Evolutionary conservation across 1,140 invertebrate species (phyloP).

Genomic region (Macrobrachium nipponense): DNA sequence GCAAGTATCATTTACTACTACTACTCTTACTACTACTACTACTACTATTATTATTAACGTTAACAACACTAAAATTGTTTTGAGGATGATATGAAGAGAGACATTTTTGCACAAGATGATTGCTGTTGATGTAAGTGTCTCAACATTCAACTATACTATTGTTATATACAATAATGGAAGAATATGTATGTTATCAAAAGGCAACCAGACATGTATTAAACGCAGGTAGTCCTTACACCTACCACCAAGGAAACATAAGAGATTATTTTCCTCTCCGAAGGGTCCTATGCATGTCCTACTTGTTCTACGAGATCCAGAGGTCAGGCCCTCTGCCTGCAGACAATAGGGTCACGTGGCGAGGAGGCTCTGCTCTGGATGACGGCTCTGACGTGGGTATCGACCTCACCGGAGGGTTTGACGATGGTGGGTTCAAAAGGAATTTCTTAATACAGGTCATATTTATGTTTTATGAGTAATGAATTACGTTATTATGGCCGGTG

Average conservation of each 20-base stretch:
- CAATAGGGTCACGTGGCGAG: slow-evolving; percentile 74
- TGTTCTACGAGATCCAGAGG: slow-evolving; percentile 78
- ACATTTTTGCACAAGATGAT: too few species aligned
- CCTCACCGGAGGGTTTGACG: slow-evolving; percentile 7
- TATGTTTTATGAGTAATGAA: not conserved
- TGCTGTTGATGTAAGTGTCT: too few species aligned
- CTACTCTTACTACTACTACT: too few species aligned
- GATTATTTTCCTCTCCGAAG: slow-evolving; percentile 18
- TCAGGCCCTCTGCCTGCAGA: slow-evolving; percentile 74
- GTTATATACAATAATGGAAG: too few species aligned
- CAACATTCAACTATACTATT: too few species aligned
- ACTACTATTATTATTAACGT: too few species aligned
- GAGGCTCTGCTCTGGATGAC: slow-evolving; percentile 74
- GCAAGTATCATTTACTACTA: not conserved
- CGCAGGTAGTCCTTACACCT: not conserved
- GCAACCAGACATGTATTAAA: not conserved
- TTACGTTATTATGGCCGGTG: not conserved
- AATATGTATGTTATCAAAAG: not conserved
- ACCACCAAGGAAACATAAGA: not conserved
- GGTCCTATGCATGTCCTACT: slow-evolving; percentile 67
- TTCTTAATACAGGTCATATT: slow-evolving; percentile 58
- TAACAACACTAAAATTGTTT: too few species aligned
- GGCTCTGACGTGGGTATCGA: slow-evolving; percentile 64
- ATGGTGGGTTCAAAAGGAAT: slow-evolving; percentile 66
- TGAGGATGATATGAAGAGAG: too few species aligned